phyloP scores from a whole-genome alignment of 2,888 invertebrate genomes.

The Epinotia demarniana region DNA sequence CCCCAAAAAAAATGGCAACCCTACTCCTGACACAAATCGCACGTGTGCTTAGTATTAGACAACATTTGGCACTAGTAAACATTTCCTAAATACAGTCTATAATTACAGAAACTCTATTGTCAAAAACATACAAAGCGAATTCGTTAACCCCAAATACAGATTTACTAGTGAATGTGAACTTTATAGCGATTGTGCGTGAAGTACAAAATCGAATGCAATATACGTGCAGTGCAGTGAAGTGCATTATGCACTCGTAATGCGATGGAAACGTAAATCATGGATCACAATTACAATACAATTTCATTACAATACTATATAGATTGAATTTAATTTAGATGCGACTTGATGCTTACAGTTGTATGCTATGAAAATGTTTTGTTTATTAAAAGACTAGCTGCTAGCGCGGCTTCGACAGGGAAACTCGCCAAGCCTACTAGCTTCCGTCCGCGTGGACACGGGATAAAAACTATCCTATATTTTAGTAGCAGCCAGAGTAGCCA shows the following conservation, averaged over 20 bases:
- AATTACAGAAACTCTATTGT: background rate
- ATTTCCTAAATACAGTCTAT: background rate
- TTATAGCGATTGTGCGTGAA: background rate
- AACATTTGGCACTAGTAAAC: constrained; percentile 1
- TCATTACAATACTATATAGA: constrained; percentile 12
- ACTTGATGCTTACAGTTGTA: background rate
- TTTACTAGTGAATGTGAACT: background rate
- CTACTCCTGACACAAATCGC: background rate
- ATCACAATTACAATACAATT: constrained; percentile 30
- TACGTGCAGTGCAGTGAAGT: background rate
- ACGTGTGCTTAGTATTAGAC: background rate
- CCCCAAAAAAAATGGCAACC: too few species aligned
- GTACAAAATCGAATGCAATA: background rate
- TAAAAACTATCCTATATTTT: too few species aligned
- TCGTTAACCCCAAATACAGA: background rate
- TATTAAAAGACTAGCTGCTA: too few species aligned
- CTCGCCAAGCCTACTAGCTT: too few species aligned
- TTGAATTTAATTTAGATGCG: constrained; percentile 27
- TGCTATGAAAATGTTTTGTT: too few species aligned
- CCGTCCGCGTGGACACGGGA: too few species aligned
- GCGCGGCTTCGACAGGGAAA: too few species aligned
- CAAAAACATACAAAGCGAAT: background rate
- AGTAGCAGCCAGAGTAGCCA: too few species aligned
- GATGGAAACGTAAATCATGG: constrained; percentile 36
- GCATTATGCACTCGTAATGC: constrained; percentile 20